Evolutionary conservation across 2,888 invertebrate species (phyloP).

Genomic region (Drosophila parthenogenetica): DNA sequence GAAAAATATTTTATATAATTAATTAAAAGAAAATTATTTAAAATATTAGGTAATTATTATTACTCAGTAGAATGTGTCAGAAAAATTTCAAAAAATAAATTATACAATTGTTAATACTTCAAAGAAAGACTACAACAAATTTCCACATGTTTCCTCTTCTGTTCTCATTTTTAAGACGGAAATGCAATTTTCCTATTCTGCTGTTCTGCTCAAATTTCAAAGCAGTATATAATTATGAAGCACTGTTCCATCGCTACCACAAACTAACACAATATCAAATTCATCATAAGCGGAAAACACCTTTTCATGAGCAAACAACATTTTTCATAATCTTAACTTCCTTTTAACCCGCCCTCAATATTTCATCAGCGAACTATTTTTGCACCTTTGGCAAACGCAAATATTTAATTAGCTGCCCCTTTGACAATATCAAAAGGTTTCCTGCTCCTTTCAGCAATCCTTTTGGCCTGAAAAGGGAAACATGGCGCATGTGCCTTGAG

Average conservation of each 20-base stretch:
- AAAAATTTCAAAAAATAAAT: no score
- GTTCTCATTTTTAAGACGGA: background rate
- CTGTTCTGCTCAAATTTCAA: constrained; percentile 32
- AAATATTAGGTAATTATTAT: background rate
- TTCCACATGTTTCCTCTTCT: background rate
- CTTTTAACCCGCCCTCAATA: constrained; percentile 69
- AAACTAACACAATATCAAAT: constrained; percentile 36
- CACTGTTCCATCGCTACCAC: constrained; percentile 6
- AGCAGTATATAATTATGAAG: constrained; percentile 1
- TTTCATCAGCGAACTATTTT: constrained; percentile 53
- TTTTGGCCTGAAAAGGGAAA: constrained; percentile 52
- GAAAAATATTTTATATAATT: background rate
- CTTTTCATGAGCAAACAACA: constrained; percentile 54
- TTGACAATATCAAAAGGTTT: constrained; percentile 54
- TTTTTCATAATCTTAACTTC: constrained; percentile 55
- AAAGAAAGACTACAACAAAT: no score
- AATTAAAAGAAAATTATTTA: background rate
- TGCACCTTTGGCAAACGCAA: constrained; percentile 72
- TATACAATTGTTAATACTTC: no score
- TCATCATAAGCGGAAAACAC: constrained; percentile 40
- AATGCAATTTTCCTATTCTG: constrained; percentile 10
- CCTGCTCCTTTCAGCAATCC: constrained; percentile 62
- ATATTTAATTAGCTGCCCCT: constrained; percentile 75
- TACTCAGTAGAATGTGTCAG: no score
- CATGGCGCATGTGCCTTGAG: constrained; percentile 55